Base-by-base conservation (phyloP, 1,140 invertebrate species). In the Frieseomelitta varia region DNA sequence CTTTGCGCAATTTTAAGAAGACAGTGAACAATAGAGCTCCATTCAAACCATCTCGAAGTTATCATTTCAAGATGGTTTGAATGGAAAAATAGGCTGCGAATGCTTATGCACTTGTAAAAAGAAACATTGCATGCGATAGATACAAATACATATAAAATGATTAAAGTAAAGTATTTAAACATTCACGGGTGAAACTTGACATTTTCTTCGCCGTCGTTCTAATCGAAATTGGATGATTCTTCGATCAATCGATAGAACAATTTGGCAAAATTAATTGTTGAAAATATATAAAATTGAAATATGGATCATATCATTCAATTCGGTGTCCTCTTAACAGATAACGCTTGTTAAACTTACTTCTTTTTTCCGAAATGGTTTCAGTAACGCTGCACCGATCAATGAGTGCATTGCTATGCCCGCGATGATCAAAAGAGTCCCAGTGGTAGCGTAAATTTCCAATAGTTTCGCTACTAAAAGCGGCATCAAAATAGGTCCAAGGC, bases 401-500 rank as follows among this genome's bases (percentile, higher is more conserved):
- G 95, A 95, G 88, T 97, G 95, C 0, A 96, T 92, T 67, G 96
- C 96, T 55, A 97, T 93, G 24, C 95, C 96, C 12, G 96, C 95
- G 0, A 97, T 90, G 19, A 97, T 93, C 84, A 95, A 92, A 91
- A 97, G 96, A 34, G 95, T 91, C 17, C 95, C 95, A 0, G 95
- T 87, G 79, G 96, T 96, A n/a, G 95, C 79, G 55, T 88, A 88
- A 68, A 67, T 73, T n/a, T 87, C 82, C 10, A 91, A 72, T 55
- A 88, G 63, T 63, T 79, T 55, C 2, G 77, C 84, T 51, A 97
- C 96, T 53, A 97, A 91, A 81, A 96, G 96, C 0, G 97, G 97
- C 95, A 97, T 96, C 11, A 97, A 86, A 87, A 97, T 97, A 87
- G 97, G 97, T 12, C 97, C 97, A 2, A 97, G 87, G 30, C 96